These are phyloP conservation scores for Alviniconcha strummeri DNA, from an alignment of 2,888 invertebrate species.

Conservation along the genomic window DNA sequence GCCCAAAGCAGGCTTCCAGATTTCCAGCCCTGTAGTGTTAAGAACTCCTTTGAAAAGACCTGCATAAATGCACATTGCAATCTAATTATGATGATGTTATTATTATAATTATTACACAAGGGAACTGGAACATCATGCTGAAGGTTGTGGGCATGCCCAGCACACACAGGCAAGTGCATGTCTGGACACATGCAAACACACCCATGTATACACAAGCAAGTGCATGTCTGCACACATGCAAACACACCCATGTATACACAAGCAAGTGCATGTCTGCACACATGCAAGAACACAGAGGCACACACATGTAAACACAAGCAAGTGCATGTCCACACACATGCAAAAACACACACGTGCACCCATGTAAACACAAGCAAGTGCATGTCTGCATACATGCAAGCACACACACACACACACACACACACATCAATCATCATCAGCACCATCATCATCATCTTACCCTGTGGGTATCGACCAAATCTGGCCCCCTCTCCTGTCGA, in stretches of 20 bases:
- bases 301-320: background rate
- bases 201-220: no score
- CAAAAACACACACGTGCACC: background rate
- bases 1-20: no score
- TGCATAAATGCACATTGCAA: no score
- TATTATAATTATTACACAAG: no score
- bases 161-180: no score
- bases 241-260: background rate
- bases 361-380: background rate
- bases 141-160: no score
- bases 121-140: no score
- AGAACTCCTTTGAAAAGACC: no score
- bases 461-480: background rate
- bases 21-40: no score
- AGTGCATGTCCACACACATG: background rate
- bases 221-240: background rate
- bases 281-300: background rate
- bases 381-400: no score
- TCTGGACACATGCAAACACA: no score
- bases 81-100: no score
- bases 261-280: background rate
- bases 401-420: slow-evolving; percentile 4
- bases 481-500: background rate
- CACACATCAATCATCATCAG: background rate
- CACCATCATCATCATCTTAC: background rate